Evolutionary conservation across 2,888 invertebrate genomes (phyloP), one percentile per base, ranked within the genome.

Genomic region (Drosophila ochracea): DNA sequence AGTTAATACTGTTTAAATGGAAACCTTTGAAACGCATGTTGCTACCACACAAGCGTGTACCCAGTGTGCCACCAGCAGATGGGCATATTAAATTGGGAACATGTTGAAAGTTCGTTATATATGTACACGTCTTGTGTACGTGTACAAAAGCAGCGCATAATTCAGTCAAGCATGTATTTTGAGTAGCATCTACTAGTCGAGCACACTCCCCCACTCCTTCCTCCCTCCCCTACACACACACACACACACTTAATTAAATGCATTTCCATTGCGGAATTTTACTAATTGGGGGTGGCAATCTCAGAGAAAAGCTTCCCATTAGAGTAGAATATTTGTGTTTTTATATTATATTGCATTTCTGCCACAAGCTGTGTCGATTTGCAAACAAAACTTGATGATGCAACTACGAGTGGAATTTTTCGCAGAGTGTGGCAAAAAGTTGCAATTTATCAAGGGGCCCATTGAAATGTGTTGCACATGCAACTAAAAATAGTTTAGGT

Each of bases 221-320:
- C 1, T 3, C 54, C 30, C 10, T 1, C 9, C 9, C 41, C 7
- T 5, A 11, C 35, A 35, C 13, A 35, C 21, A 43, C 2, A 35
- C 35, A 13, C 35, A 35, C 13, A 35, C 21, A 43, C 4, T 58
- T 16, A 31, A 41, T 30, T 39, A 41, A 58, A 58, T 43, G 58
- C n/a, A 58, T 41, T 58, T 41, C 6, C 31, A 31, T 31, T 25
- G 43, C 58, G 11, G 33, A 41, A 43, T 30, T 58, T 4, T 5
- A 31, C 58, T 58, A 58, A 58, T 58, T 43, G 31, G 43, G 31
- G 31, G 30, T 41, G 58, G 16, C n/a, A 31, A 21, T 41, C 41
- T 31, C 41, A 21, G 21, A 13, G 41, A 21, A 57, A 41, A 57
- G 30, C 30, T 41, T 57, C 0, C 9, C 57, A 57, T 57, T 21